These are phyloP conservation scores for Falcaria lacertinaria DNA, from an alignment of 2,888 invertebrate genomes.

Conservation along the genomic window DNA sequence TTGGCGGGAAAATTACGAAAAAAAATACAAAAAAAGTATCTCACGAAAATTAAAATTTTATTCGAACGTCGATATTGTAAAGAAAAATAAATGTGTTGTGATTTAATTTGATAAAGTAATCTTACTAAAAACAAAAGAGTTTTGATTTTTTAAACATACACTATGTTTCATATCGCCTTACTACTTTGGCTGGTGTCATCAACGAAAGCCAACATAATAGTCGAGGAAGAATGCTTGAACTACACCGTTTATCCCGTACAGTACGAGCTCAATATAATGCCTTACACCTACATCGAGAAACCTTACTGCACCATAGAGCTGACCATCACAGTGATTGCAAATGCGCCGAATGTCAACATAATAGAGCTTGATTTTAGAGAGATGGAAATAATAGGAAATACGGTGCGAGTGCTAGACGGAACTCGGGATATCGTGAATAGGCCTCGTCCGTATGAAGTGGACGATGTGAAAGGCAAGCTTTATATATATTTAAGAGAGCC, in stretches of 20 bases:
- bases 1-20: conserved; percentile 17
- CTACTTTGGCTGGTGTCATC: conserved; percentile 33
- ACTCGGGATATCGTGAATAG: conserved; percentile 46
- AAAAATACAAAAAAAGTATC: background rate
- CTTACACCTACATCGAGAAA: conserved; percentile 40
- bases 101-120: conserved; percentile 5
- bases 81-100: conserved; percentile 6
- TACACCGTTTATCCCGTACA: conserved; percentile 71
- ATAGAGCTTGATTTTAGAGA: conserved; percentile 60
- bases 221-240: conserved; percentile 66
- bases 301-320: conserved; percentile 61
- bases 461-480: conserved; percentile 43
- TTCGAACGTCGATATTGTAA: conserved; percentile 3
- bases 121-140: background rate
- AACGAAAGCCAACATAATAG: conserved; percentile 38
- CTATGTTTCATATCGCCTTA: conserved; percentile 30
- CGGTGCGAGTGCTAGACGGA: conserved; percentile 49
- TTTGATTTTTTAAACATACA: conserved; percentile 11
- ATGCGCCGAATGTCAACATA: conserved; percentile 48
- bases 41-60: conserved; percentile 12
- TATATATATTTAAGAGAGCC: conserved; percentile 54
- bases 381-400: conserved; percentile 41
- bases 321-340: conserved; percentile 60
- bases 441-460: conserved; percentile 50
- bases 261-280: conserved; percentile 59